phyloP scores from a whole-genome alignment of 1,140 invertebrate species.

The Probaryconus sp. region DNA sequence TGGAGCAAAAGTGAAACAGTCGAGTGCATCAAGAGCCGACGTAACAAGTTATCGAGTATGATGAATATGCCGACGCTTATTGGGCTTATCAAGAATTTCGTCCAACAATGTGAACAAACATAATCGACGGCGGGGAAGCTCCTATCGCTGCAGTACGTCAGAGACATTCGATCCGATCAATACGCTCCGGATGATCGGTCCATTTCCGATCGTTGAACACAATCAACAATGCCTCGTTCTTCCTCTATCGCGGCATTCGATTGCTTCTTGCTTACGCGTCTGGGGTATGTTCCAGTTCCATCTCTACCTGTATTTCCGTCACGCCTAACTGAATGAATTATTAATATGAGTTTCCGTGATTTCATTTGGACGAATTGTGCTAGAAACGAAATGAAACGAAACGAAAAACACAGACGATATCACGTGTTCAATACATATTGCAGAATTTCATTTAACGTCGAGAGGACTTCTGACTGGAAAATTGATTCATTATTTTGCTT shows the following conservation, averaged over 20 bases:
- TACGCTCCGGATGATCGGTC: conserved; percentile 58
- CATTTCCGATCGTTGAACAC: conserved; percentile 61
- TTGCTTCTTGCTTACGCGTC: conserved; percentile 36
- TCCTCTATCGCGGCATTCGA: conserved; percentile 32
- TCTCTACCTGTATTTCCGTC: conserved; percentile 47
- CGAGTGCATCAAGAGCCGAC: conserved; percentile 2
- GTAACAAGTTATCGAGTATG: conserved; percentile 21
- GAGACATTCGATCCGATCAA: conserved; percentile 46
- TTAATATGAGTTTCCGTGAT: conserved; percentile 37
- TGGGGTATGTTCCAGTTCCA: conserved; percentile 52
- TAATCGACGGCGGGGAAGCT: conserved; percentile 49
- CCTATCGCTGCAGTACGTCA: conserved; percentile 56
- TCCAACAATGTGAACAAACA: conserved; percentile 56
- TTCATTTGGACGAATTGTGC: conserved; percentile 12
- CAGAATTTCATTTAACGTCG: no score
- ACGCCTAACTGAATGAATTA: conserved; percentile 46
- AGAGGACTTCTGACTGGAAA: no score
- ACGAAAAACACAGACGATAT: no score
- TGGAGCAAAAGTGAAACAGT: conserved; percentile 3
- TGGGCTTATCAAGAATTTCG: conserved; percentile 53
- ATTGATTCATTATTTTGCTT: no score
- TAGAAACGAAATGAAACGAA: no score
- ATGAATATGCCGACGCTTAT: conserved; percentile 47
- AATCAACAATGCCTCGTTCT: conserved; percentile 51
- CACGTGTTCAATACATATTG: no score